A percentile compares a stretch with the other conserved stretches of the same genome.
These are phyloP conservation scores for Dioctria rufipes DNA, from an alignment of 2,888 invertebrate genomes.

Conservation along the genomic window DNA sequence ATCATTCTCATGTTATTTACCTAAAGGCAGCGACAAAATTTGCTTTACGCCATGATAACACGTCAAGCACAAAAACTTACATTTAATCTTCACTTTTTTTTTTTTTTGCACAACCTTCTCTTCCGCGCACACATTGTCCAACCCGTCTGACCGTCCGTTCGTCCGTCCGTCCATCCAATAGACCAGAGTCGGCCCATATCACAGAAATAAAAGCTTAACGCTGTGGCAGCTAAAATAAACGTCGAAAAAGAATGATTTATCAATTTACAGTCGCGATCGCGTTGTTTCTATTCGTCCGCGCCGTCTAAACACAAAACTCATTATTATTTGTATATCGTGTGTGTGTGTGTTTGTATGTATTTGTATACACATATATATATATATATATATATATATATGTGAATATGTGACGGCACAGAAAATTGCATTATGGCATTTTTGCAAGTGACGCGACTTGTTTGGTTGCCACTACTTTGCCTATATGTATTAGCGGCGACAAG, in stretches of 20 bases:
- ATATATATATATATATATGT: too few relatives aligned
- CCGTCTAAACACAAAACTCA: constrained; percentile 13
- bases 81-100: neutral
- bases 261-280: neutral
- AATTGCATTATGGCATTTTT: constrained; percentile 47
- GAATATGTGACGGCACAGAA: neutral
- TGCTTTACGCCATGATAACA: neutral
- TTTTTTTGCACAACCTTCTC: neutral
- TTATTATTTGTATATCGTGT: neutral
- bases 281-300: neutral
- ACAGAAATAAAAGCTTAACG: neutral
- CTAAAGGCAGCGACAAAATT: neutral
- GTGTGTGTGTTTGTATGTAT: neutral
- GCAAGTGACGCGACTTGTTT: neutral
- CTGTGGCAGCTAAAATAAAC: neutral
- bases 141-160: neutral
- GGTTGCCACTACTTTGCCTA: neutral
- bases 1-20: neutral
- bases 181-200: neutral
- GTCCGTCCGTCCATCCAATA: too few relatives aligned
- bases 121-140: neutral
- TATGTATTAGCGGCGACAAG: neutral
- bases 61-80: neutral
- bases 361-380: too few relatives aligned
- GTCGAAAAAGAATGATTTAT: neutral